A percentile compares a stretch with the other conserved stretches of the same genome.
These are phyloP conservation scores for Erebia palarica DNA, from an alignment of 2,888 invertebrate species.

Conservation along the genomic window DNA sequence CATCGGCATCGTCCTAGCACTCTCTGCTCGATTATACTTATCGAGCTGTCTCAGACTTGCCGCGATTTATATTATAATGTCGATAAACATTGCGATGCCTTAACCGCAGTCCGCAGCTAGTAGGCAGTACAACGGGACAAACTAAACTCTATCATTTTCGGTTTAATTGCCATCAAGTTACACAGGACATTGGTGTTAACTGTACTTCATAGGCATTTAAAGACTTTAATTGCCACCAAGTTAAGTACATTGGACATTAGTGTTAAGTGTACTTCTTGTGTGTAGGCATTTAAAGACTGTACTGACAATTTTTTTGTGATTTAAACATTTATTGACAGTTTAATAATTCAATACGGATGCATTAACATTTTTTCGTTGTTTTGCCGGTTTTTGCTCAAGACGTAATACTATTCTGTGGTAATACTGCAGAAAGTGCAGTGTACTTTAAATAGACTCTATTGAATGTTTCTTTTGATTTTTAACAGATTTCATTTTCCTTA, in stretches of 20 bases:
- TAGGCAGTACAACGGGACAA: neutral
- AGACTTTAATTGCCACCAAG: neutral
- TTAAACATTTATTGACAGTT: neutral
- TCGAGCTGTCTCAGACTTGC: neutral
- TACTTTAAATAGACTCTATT: too few relatives aligned
- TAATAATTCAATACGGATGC: neutral
- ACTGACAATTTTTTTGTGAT: neutral
- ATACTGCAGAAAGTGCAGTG: too few relatives aligned
- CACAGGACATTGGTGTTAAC: neutral
- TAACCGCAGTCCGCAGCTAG: neutral
- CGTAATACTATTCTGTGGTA: too few relatives aligned
- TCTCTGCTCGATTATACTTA: slow-evolving; percentile 5
- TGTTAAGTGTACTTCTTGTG: neutral
- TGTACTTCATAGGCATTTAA: neutral
- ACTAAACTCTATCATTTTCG: neutral
- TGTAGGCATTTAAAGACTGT: neutral
- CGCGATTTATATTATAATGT: slow-evolving; percentile 12
- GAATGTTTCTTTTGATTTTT: too few relatives aligned
- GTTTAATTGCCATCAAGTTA: neutral
- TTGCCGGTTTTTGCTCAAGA: too few relatives aligned
- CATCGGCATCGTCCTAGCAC: neutral
- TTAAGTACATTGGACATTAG: neutral
- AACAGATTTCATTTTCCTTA: too few relatives aligned
- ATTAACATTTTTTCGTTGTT: too few relatives aligned
- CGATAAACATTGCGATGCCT: neutral